Evolutionary conservation across 1,140 invertebrate genomes (phyloP).

Genomic region (Calosoma granatense): DNA sequence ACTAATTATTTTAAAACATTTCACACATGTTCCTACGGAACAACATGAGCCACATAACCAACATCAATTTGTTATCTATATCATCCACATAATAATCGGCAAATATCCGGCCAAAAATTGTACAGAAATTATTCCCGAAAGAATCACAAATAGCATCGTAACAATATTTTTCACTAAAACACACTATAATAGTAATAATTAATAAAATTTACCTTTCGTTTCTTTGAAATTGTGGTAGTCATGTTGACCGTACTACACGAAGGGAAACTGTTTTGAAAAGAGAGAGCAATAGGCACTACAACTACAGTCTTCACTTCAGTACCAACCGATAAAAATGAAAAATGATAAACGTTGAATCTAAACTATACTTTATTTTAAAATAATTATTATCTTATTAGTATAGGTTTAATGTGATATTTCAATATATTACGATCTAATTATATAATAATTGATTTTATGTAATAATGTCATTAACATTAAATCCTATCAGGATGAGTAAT

Average conservation of each 20-base stretch:
- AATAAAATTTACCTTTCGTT: constrained; percentile 37
- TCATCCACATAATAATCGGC: background rate
- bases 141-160: background rate
- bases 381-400: too few relatives aligned
- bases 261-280: constrained; percentile 13
- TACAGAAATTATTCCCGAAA: background rate
- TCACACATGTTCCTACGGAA: background rate
- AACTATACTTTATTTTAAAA: too few relatives aligned
- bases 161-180: background rate
- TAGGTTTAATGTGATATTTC: too few relatives aligned
- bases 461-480: too few relatives aligned
- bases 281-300: constrained; percentile 9
- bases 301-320: constrained; percentile 6
- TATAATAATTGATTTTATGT: too few relatives aligned
- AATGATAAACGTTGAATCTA: too few relatives aligned
- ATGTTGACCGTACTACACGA: constrained; percentile 30
- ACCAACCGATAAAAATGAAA: too few relatives aligned
- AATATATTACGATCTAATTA: too few relatives aligned
- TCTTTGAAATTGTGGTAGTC: constrained; percentile 40
- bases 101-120: background rate
- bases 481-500: too few relatives aligned
- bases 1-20: constrained; percentile 14
- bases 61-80: background rate
- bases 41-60: background rate
- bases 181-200: background rate